Evolutionary conservation across 2,113 vertebrate species (phyloP).

Genomic region (Agapornis roseicollis): DNA sequence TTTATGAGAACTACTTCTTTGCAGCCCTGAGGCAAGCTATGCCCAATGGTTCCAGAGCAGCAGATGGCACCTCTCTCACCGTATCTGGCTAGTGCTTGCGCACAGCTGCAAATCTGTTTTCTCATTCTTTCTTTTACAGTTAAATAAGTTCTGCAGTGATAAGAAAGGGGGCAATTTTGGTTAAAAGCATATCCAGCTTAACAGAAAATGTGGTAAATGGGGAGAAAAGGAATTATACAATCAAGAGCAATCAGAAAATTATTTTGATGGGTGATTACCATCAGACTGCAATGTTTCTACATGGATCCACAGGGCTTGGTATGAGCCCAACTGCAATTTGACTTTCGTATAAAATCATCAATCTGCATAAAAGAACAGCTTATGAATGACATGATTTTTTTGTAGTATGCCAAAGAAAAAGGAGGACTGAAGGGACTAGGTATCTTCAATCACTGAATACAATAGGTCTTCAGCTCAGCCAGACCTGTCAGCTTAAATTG

Average conservation of each 20-base stretch:
- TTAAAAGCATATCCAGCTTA: conserved; percentile 15
- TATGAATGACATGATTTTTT: background rate
- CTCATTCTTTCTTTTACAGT: background rate
- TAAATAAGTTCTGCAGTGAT: background rate
- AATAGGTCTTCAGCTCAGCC: background rate
- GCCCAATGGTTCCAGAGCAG: background rate
- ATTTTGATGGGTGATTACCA: conserved; percentile 24
- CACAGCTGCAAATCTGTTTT: background rate
- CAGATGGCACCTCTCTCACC: background rate
- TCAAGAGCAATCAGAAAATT: background rate
- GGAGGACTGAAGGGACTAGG: background rate
- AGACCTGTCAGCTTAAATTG: background rate
- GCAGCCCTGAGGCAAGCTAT: background rate
- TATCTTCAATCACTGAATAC: background rate
- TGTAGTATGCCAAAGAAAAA: background rate
- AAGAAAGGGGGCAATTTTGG: conserved; percentile 14
- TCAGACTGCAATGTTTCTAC: conserved; percentile 18
- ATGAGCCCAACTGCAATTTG: background rate
- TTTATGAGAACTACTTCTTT: background rate
- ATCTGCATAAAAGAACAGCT: background rate
- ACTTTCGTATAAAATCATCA: conserved; percentile 2
- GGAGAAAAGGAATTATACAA: conserved; percentile 14
- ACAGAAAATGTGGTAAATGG: conserved; percentile 2
- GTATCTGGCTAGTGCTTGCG: background rate
- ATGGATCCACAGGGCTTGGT: background rate